Evolutionary conservation across 1,140 invertebrate species (phyloP).

Genomic region (Ceratitis capitata): DNA sequence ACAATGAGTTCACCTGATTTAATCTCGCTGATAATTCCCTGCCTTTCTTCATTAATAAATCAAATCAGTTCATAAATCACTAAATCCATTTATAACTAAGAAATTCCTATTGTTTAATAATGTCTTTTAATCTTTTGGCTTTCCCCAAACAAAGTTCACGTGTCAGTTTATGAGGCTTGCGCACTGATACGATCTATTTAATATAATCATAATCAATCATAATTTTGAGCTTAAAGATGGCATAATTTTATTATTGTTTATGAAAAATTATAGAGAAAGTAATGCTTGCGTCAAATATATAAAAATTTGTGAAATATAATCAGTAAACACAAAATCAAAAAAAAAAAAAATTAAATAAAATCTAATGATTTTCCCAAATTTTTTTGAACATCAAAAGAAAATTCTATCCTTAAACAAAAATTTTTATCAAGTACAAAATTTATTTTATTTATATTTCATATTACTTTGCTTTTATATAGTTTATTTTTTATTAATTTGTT

Average conservation of each 20-base stretch:
- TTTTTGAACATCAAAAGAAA: too few species aligned
- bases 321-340: too few species aligned
- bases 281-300: not conserved
- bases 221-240: not conserved
- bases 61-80: not conserved
- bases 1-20: too few species aligned
- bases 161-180: not conserved
- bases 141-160: not conserved
- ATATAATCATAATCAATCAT: not conserved
- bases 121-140: too few species aligned
- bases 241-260: not conserved
- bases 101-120: not conserved
- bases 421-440: too few species aligned
- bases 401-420: too few species aligned
- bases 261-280: not conserved
- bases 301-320: too few species aligned
- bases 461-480: too few species aligned
- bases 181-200: not conserved
- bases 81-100: not conserved
- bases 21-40: conserved; percentile 18
- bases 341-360: too few species aligned
- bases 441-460: too few species aligned
- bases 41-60: not conserved
- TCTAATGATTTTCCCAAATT: too few species aligned
- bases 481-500: too few species aligned